A percentile compares a stretch with the other conserved stretches of the same genome.
Conservation (phyloP, 2,113 vertebrate genomes). For the Potamarius usumacintae region DNA sequence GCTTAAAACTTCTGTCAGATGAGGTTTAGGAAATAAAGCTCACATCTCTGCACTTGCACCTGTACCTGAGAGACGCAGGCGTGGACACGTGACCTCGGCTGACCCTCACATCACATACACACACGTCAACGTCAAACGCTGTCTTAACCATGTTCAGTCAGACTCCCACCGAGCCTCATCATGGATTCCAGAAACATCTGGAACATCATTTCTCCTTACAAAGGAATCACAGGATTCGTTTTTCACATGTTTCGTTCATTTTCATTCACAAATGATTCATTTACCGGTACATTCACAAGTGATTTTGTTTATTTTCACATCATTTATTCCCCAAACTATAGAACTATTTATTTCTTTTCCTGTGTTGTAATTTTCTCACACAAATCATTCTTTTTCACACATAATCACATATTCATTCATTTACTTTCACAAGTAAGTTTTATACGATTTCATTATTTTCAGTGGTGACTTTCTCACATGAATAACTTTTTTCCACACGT, state of each 20-base stretch:
- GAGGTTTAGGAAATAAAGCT: background rate
- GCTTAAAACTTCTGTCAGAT: slow-evolving; percentile 27
- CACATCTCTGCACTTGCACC: background rate
- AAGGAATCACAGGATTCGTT: background rate
- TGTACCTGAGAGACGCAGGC: slow-evolving; percentile 22
- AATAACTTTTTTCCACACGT: background rate
- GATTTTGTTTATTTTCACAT: no score
- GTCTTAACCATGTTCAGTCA: background rate
- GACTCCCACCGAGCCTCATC: background rate
- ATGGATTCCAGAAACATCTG: background rate
- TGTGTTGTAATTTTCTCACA: background rate
- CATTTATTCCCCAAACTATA: no score
- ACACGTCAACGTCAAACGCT: slow-evolving; percentile 33
- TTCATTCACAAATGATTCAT: background rate
- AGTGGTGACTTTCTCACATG: background rate
- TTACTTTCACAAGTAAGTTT: background rate
- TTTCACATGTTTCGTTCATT: background rate
- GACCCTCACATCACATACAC: background rate
- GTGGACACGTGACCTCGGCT: slow-evolving; percentile 25
- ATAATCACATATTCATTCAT: background rate
- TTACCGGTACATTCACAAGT: background rate
- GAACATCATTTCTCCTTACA: background rate
- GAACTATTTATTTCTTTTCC: no score
- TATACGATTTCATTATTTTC: background rate
- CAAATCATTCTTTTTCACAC: background rate